Evolutionary conservation across 2,888 invertebrate genomes (phyloP), one percentile per base, ranked within the genome.

Genomic region (Argyra leucocephala): DNA sequence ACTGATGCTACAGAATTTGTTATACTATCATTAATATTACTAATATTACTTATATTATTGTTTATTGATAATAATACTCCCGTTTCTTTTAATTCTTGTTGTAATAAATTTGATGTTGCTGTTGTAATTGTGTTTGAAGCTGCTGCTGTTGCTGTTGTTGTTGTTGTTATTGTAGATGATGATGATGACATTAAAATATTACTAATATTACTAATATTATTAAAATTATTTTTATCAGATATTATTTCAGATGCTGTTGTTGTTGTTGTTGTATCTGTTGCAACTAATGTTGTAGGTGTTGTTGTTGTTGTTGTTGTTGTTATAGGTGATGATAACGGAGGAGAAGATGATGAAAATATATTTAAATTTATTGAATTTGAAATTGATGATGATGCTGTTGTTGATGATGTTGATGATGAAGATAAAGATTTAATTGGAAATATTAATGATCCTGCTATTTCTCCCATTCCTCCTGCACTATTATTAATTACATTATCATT

Each of bases 1-100:
- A 60, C 15, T n/a, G n/a, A n/a, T n/a, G n/a, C n/a, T n/a, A n/a
- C 71, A 68, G 73, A 71, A 71, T 71, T 71, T 70, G 73, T 71
- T 70, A 70, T 71, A 69, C 66, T 73, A 72, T 68, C 72, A 48
- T 18, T 48, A 18, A 2, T 48, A 48, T 18, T 48, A 18, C 3
- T 48, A 18, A 48, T n/a, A 48, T 48, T 48, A 48, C n/a, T n/a
- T 5, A 15, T 48, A 48, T 48, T 48, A 48, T 48, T 48, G 5
- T 48, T 48, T 5, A 18, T 48, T 48, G 48, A 5, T 48, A 18
- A 48, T 15, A 72, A 69, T 74, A 71, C 48, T n/a, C 48, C 48
- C n/a, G 48, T 18, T 48, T 48, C 48, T 31, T 31, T 31, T 31
- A 31, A 31, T 31, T 31, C 31, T 12, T 15, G 18, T 18, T 48